Percentiles rank a stretch among this genome's conserved stretches.
Conservation (phyloP, 2,888 invertebrate genomes). For the Leptarthrus brevirostris region DNA sequence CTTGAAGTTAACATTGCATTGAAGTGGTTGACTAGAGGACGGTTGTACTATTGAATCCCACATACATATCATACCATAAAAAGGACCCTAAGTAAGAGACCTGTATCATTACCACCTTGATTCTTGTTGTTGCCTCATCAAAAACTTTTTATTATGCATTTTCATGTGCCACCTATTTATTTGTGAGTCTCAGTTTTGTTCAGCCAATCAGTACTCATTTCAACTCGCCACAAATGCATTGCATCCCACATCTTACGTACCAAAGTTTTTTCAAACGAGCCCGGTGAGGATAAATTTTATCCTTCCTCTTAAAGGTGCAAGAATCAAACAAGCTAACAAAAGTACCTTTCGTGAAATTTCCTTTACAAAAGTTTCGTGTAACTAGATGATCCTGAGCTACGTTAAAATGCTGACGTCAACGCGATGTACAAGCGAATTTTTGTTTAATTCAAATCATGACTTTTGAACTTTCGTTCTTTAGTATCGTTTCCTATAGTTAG, state of each 20-base stretch:
- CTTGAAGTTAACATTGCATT: too few species aligned
- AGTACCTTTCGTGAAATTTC: background rate
- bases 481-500: background rate
- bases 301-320: background rate
- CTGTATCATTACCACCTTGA: too few species aligned
- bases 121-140: too few species aligned
- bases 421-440: background rate
- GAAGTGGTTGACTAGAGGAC: too few species aligned
- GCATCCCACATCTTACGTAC: background rate
- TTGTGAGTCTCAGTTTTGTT: too few species aligned
- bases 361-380: background rate
- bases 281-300: background rate
- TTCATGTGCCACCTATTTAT: too few species aligned
- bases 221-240: background rate
- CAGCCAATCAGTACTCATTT: background rate
- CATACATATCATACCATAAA: too few species aligned
- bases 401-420: background rate
- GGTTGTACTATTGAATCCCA: too few species aligned
- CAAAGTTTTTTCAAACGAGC: background rate
- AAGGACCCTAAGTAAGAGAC: too few species aligned
- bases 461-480: background rate
- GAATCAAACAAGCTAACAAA: background rate
- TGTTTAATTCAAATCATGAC: slow-evolving; percentile 1
- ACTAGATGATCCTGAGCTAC: background rate
- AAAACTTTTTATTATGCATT: too few species aligned